Base-by-base conservation (phyloP, 2,888 invertebrate genomes). In the Ferdinandea cuprea region DNA sequence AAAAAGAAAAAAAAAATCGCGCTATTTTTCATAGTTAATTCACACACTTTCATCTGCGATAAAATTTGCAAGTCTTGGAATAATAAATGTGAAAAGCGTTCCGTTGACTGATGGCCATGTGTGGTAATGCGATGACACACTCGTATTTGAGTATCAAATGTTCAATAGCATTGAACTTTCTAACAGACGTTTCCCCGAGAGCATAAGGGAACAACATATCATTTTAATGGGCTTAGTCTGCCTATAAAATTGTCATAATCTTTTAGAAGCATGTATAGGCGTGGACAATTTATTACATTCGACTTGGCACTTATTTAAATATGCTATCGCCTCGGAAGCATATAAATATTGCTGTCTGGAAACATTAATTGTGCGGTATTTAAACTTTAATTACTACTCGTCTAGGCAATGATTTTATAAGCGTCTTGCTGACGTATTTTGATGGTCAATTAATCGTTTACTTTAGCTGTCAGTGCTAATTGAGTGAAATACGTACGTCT, bases 31-130 rank as follows among this genome's bases (percentile, higher is more conserved):
- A 40, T 40, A 8, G 19, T 42, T 3, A 1, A 8, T 50, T 59
- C 50, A 4, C 30, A 28, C n/a, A 59, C 68, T 52, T 59, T 71
- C 59, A 52, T 59, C 59, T 52, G 15, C 6, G 50, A 52, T 61
- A 3, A 13, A 21, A 9, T 13, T 21, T 9, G 9, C 40, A 40
- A 66, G 30, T 15, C 28, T 32, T 13, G 6, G 21, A 35, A 15
- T 48, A 48, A 48, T 48, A 15, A 35, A 48, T 4, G 5, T 61
- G 11, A 42, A 44, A n/a, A 44, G 7, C 21, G 3, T 6, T 25
- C 4, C 25, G 15, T 58, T 25, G 15, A 2, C 13, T 11, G 13
- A 42, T 21, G 37, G 0, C 21, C 9, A 5, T 11, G 19, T 44
- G 44, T 19, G 19, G 4, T 13, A 8, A 11, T 15, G 13, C 4